Evolutionary conservation across 2,888 invertebrate genomes (phyloP).

Genomic region (Pterobdella sp.): DNA sequence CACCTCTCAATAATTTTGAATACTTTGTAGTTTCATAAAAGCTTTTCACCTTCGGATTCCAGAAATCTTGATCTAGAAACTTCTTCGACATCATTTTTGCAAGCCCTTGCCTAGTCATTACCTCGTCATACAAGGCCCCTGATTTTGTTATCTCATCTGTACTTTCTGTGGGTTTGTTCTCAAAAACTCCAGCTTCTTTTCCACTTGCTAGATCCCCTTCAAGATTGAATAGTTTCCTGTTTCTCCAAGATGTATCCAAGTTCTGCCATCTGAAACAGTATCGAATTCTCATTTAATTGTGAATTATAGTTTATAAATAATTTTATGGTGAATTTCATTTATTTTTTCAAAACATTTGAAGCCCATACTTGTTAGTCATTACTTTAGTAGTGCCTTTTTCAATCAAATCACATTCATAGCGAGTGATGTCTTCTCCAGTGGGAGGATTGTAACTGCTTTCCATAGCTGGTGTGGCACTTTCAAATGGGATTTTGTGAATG

Average conservation of each 20-base stretch:
- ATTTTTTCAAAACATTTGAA: neutral
- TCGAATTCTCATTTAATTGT: neutral
- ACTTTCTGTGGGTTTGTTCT: slow-evolving; percentile 17
- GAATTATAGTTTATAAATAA: neutral
- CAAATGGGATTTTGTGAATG: neutral
- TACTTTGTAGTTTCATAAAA: too few species aligned
- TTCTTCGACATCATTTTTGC: slow-evolving; percentile 19
- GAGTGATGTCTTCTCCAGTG: slow-evolving; percentile 17
- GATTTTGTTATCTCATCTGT: neutral
- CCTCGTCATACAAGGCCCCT: slow-evolving; percentile 10
- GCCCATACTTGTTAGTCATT: slow-evolving; percentile 16
- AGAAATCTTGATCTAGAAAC: slow-evolving; percentile 19
- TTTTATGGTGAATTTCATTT: neutral
- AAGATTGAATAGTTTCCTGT: neutral
- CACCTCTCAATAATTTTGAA: too few species aligned
- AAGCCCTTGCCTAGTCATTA: slow-evolving; percentile 24
- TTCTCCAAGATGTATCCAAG: slow-evolving; percentile 1
- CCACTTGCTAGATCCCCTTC: slow-evolving; percentile 14
- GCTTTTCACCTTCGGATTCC: slow-evolving; percentile 16
- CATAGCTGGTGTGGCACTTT: neutral
- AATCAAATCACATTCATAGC: slow-evolving; percentile 11
- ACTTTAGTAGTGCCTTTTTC: slow-evolving; percentile 19
- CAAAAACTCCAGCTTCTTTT: slow-evolving; percentile 26
- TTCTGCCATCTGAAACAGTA: neutral
- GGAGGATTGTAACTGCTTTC: slow-evolving; percentile 29